Base-by-base conservation (phyloP, 2,888 invertebrate genomes). In the Hybos culiciformis region DNA sequence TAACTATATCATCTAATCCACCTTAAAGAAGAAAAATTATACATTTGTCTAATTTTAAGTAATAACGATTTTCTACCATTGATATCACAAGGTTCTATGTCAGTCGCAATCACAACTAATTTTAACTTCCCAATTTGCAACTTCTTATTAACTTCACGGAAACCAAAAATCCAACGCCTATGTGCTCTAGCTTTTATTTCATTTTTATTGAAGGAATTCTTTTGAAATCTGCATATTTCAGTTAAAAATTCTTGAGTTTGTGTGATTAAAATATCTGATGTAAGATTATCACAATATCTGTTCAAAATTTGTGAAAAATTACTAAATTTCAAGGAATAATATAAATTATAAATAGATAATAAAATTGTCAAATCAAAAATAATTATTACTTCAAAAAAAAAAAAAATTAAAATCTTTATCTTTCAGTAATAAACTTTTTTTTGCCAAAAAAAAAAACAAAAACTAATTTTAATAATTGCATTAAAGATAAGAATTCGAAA, bases 81-180 rank as follows among this genome's bases (percentile, higher is more conserved):
- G 0, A 51, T 51, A 12, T 55, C 50, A 32, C 57, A 60, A 7
- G 63, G 63, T 51, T 79, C 78, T 51, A 79, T 66, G 56, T 80
- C 76, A 3, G 78, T 73, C 8, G 80, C 78, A 38, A 80, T 66
- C 7, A 80, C 63, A 7, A 80, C 60, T 46, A 75, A 59, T 54
- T 74, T 74, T 1, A 78, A 61, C 58, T 74, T 75, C 44, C 70
- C 70, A 20, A 75, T 58, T 37, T 66, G 63, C n/a, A 80, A 55
- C 52, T 72, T 72, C 46, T 72, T 73, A 37, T 69, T 66, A 1
- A 73, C 70, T 59, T 80, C 77, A 37, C 75, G 71, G 37, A 81
- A 68, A 8, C 80, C 80, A 39, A 73, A 60, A 2, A 79, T 72
- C 45, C 76, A 68, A 42, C 79, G 67, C 39, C 71, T 61, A 54